Base-by-base conservation (phyloP, 2,888 invertebrate species). In the Druceiella hillmani region DNA sequence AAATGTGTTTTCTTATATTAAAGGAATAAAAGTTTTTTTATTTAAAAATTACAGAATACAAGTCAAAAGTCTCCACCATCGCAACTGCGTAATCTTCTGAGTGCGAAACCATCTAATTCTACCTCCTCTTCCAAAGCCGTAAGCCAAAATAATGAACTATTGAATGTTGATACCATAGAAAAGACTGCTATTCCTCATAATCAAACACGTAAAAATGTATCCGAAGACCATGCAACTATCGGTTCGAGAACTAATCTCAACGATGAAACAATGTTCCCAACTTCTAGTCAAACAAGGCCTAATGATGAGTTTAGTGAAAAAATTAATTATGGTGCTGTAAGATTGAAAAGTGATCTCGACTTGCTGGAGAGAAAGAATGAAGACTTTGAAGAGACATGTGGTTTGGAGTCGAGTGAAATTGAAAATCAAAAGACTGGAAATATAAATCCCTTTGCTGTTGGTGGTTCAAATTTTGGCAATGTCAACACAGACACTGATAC, bases 241-340 rank as follows among this genome's bases (percentile, higher is more conserved):
- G 66, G 64, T 66, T 67, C 70, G 68, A 67, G 68, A 67, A 70
- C 68, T 61, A 69, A 68, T 69, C 66, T 69, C 68, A 67, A 62
- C 57, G 70, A 70, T 60, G 70, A 70, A 62, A 64, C 67, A 66
- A 61, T 68, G 55, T 64, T 66, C 58, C 69, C 69, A 69, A 66
- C 66, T 65, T 70, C 70, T 70, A 70, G 70, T 70, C 70, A 70
- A 67, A 68, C 57, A 66, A 69, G 70, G 69, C 69, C 70, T 69
- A 69, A 66, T 59, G 69, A 70, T 58, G 70, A 70, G 63, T 69
- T 61, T 64, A 69, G 64, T 61, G 70, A 69, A 66, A 61, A 62
- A 45, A 59, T 63, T 60, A 67, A 61, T 55, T 69, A 66, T 58
- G 68, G 69, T 48, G 55, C 66, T 30, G 58, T 70, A 52, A 64